Conservation (phyloP, 1,140 invertebrate genomes). For the Dendrolimus punctatus region DNA sequence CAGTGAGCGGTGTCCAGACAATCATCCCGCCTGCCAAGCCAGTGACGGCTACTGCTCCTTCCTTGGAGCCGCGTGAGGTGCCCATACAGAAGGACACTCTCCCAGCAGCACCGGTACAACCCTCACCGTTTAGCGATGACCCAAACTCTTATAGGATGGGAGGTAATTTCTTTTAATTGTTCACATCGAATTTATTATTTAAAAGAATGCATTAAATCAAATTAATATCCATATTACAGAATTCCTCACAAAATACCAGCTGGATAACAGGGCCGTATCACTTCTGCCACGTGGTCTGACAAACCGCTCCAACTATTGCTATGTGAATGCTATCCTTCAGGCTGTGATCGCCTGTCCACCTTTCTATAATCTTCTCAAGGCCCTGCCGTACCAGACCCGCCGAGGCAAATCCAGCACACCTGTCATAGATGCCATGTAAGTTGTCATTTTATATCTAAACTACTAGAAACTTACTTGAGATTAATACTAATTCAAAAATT, state of each 20-base stretch:
- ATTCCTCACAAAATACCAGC: conserved; percentile 79
- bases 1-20: conserved; percentile 33
- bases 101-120: conserved; percentile 47
- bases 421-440: conserved; percentile 93
- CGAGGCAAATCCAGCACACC: conserved; percentile 83
- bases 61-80: conserved; percentile 42
- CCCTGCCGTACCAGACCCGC: conserved; percentile 75
- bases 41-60: conserved; percentile 35
- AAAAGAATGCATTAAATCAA: neutral
- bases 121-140: conserved; percentile 67
- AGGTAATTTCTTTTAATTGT: conserved; percentile 63
- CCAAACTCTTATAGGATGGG: conserved; percentile 78
- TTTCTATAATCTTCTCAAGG: conserved; percentile 91
- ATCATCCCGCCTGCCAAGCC: conserved; percentile 32
- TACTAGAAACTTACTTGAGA: too few species aligned
- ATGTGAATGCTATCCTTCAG: conserved; percentile 94
- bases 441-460: conserved; percentile 21
- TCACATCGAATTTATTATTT: neutral
- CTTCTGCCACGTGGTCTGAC: conserved; percentile 89
- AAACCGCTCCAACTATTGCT: conserved; percentile 96
- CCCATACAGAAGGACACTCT: conserved; percentile 35
- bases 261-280: conserved; percentile 82
- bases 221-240: conserved; percentile 61
- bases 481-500: too few species aligned
- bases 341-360: conserved; percentile 93